These are phyloP conservation scores for Amphiprion clarkii DNA, from an alignment of 2,797 vertebrate species.

Conservation along the genomic window DNA sequence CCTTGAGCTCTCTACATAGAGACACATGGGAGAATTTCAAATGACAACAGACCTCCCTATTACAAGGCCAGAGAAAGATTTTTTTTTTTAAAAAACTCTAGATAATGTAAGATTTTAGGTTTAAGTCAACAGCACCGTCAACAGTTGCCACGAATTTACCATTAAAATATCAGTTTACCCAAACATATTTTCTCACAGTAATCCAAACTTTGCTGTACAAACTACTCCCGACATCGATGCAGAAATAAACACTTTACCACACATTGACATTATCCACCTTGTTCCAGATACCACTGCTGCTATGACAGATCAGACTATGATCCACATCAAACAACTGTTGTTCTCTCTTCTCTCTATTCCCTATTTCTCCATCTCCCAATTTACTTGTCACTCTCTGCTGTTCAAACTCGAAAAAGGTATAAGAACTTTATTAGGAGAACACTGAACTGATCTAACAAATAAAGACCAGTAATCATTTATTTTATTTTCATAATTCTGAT, in stretches of 20 bases:
- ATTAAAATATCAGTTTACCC: neutral
- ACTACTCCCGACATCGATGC: neutral
- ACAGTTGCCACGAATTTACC: neutral
- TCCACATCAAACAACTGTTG: neutral
- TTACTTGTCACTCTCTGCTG: neutral
- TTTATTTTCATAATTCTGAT: neutral
- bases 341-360: neutral
- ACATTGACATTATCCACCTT: neutral
- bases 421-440: no score
- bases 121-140: neutral
- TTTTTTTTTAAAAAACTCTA: no score
- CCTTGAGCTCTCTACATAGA: no score
- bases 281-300: neutral
- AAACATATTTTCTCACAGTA: slow-evolving; percentile 5
- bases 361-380: neutral
- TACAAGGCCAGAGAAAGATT: no score
- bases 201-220: slow-evolving; percentile 9
- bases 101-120: neutral
- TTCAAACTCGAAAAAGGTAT: neutral
- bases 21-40: no score
- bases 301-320: neutral
- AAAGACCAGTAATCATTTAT: neutral
- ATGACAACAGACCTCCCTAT: no score
- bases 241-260: neutral
- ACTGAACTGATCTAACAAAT: neutral